Percentiles rank a stretch among this genome's conserved stretches.
Evolutionary conservation across 2,797 vertebrate species (phyloP).

Genomic region (Crenichthys baileyi): DNA sequence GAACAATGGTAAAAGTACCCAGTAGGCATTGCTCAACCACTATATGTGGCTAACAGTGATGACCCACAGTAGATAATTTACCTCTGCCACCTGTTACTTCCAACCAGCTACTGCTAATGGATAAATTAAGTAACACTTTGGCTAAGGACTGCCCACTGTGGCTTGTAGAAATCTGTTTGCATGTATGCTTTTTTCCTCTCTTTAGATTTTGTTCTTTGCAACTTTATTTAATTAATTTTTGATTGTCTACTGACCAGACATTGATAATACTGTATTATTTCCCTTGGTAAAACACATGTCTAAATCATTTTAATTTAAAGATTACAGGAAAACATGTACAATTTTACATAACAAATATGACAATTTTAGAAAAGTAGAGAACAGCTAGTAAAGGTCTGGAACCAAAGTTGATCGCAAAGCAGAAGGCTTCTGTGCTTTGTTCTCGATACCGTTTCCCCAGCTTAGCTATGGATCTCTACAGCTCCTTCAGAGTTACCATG

Average conservation of each 20-base stretch:
- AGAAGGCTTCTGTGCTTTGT: background rate
- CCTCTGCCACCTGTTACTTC: background rate
- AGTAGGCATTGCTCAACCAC: background rate
- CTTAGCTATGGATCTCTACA: background rate
- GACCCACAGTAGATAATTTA: background rate
- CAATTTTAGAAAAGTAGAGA: no score
- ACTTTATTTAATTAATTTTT: no score
- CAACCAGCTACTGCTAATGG: background rate
- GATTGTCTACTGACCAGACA: no score
- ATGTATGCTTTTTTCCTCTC: no score
- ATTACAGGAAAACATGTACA: no score
- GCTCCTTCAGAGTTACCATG: background rate
- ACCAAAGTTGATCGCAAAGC: no score
- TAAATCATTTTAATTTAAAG: no score
- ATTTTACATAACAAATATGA: no score
- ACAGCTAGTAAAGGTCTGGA: no score
- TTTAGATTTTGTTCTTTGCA: no score
- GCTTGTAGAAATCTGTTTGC: background rate
- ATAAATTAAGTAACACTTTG: background rate
- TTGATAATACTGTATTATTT: no score
- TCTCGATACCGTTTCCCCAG: background rate
- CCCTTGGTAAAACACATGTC: no score
- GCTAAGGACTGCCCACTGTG: background rate
- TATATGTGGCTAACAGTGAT: background rate
- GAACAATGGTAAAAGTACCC: background rate